phyloP scores from a whole-genome alignment of 1,140 invertebrate species.

The Phenacoccus solenopsis region DNA sequence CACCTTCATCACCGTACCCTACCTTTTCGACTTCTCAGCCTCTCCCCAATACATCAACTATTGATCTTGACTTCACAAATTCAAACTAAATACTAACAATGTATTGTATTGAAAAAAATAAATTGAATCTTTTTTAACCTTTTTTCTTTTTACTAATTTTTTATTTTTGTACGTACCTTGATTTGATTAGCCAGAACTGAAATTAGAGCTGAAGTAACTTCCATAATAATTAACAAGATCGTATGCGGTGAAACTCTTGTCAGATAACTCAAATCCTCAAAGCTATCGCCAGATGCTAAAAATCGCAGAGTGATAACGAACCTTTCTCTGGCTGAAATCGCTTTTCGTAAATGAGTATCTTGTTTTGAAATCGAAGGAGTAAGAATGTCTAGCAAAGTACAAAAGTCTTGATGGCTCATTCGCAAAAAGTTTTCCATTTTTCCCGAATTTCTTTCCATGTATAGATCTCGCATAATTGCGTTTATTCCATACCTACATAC shows the following conservation, averaged over 20 bases:
- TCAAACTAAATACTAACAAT: too few relatives aligned
- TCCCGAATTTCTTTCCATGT: too few relatives aligned
- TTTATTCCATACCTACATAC: too few relatives aligned
- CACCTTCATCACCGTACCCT: too few relatives aligned
- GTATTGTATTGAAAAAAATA: too few relatives aligned
- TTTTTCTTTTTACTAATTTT: slow-evolving; percentile 9
- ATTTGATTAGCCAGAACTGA: slow-evolving; percentile 25
- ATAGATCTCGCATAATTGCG: too few relatives aligned
- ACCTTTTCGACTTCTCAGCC: too few relatives aligned
- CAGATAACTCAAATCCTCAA: slow-evolving; percentile 27
- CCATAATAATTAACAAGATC: slow-evolving; percentile 27
- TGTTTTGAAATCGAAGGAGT: slow-evolving; percentile 23
- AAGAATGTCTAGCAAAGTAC: slow-evolving; percentile 26
- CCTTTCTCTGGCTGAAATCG: slow-evolving; percentile 24
- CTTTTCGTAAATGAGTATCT: slow-evolving; percentile 27
- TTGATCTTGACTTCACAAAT: too few relatives aligned
- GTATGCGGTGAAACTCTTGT: slow-evolving; percentile 29
- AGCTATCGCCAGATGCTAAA: slow-evolving; percentile 29
- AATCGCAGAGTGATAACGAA: slow-evolving; percentile 29
- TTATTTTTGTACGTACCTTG: slow-evolving; percentile 23
- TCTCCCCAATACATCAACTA: too few relatives aligned
- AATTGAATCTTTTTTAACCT: too few relatives aligned
- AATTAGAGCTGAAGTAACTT: slow-evolving; percentile 30
- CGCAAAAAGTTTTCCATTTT: slow-evolving; percentile 24
- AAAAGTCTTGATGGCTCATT: slow-evolving; percentile 27